Conservation (phyloP, 1,140 invertebrate genomes). For the Bombyx mandarina region DNA sequence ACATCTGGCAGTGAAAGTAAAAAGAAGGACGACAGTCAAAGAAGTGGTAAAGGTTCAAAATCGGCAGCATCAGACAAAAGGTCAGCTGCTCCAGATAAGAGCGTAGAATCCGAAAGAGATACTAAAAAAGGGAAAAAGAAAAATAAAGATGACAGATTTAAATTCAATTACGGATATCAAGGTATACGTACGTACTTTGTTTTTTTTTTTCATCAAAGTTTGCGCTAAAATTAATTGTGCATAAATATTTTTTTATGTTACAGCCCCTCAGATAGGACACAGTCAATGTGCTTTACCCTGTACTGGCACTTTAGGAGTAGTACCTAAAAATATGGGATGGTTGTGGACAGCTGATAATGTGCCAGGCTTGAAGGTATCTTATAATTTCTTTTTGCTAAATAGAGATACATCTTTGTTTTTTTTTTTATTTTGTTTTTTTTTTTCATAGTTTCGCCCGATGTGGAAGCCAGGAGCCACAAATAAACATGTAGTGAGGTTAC, state of each 20-base stretch:
- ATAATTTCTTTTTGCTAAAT: conserved; percentile 8
- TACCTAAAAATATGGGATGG: conserved; percentile 60
- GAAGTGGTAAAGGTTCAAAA: conserved; percentile 29
- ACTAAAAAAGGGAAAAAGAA: conserved; percentile 42
- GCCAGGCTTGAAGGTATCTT: conserved; percentile 46
- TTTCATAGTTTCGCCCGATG: conserved; percentile 51
- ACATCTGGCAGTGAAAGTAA: conserved; percentile 44
- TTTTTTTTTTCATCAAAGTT: conserved; percentile 12
- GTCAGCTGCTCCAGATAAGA: conserved; percentile 17
- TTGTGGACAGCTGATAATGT: conserved; percentile 54
- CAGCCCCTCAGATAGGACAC: conserved; percentile 58
- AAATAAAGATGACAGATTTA: conserved; percentile 47
- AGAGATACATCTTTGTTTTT: conserved; percentile 17
- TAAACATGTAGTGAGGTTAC: conserved; percentile 49
- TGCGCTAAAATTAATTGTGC: neutral
- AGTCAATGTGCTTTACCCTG: conserved; percentile 49
- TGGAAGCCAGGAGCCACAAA: conserved; percentile 56
- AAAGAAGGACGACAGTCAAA: conserved; percentile 29
- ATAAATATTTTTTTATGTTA: conserved; percentile 8
- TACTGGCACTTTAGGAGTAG: conserved; percentile 36
- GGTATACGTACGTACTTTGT: conserved; percentile 55
- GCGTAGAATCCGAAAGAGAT: conserved; percentile 47
- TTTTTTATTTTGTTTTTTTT: conserved; percentile 33
- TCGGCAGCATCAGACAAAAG: conserved; percentile 28
- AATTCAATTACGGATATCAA: conserved; percentile 60